phyloP scores from a whole-genome alignment of 2,888 invertebrate species.

The Didymodactylos carnosus region DNA sequence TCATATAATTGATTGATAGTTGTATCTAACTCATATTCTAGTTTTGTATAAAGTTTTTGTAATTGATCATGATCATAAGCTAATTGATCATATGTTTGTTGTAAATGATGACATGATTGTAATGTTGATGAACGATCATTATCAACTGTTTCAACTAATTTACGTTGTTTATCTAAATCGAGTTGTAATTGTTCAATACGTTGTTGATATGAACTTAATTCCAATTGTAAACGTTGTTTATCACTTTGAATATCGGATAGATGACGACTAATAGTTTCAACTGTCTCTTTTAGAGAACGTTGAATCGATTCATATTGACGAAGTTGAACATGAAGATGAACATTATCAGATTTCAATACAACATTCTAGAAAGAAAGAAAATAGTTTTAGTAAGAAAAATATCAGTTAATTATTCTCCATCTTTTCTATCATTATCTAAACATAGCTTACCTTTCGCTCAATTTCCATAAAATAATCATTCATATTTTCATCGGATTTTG shows the following conservation, averaged over 20 bases:
- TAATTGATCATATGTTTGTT: constrained; percentile 9
- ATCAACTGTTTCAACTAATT: neutral
- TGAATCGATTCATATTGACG: neutral
- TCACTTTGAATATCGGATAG: neutral
- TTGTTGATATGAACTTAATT: neutral
- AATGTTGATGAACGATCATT: neutral
- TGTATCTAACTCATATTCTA: constrained; percentile 33
- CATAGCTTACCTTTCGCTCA: too few species aligned
- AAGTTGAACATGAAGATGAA: too few species aligned
- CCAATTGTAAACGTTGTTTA: neutral
- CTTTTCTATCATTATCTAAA: too few species aligned
- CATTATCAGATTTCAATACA: neutral
- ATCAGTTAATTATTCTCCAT: too few species aligned
- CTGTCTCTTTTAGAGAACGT: neutral
- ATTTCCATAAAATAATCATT: too few species aligned
- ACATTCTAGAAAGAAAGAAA: neutral
- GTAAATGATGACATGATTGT: constrained; percentile 7
- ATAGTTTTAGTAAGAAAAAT: too few species aligned
- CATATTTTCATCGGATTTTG: too few species aligned
- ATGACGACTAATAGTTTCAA: neutral
- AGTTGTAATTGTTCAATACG: neutral
- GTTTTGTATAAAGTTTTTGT: constrained; percentile 7
- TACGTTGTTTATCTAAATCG: neutral
- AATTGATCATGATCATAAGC: constrained; percentile 7
- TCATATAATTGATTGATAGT: constrained; percentile 74